Evolutionary conservation across 2,797 vertebrate genomes (phyloP), one percentile per base, ranked within the genome.

Genomic region (Artibeus lituratus): DNA sequence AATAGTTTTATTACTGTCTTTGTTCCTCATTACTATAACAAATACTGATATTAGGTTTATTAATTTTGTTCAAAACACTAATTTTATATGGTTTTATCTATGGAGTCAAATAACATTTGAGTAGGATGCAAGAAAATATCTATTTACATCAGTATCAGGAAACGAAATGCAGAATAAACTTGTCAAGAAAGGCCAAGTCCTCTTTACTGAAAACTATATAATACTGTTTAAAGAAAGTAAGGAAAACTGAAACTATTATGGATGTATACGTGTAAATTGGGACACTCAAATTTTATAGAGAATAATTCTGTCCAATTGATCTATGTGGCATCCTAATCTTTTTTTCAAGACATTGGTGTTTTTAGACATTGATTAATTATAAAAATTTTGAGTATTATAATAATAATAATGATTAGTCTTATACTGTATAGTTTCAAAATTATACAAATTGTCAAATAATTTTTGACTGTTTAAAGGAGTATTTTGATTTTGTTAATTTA

Each of bases 1-100:
- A 98, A 97, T 97, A 98, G 96, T 98, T 98, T 98, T 98, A 98
- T 97, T 98, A 98, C 98, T 99, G 99, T 99, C 99, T 99, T 99
- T 99, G 97, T 98, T 98, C 97, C 94, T 98, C 97, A 93, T 98
- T 98, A 97, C 96, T 98, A 93, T 98, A 97, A 97, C 96, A 98
- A 97, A 91, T 96, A 97, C 77, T 97, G 97, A 53, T 65, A 7
- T 97, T 97, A 97, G 62, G 95, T 97, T 84, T 98, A 87, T 98
- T 98, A 97, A 98, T 98, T 98, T 98, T 98, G 91, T 98, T 96
- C 96, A 97, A 97, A 98, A 96, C 92, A 97, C 95, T 98, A 97
- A 97, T 97, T 97, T 98, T 97, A 21, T 92, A 92, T 95, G 98
- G 4, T 91, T 86, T 83, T 44, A 37, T 74, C 32, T 96, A 94